Evolutionary conservation across 2,113 vertebrate genomes (phyloP).

Genomic region (Lampris incognitus): DNA sequence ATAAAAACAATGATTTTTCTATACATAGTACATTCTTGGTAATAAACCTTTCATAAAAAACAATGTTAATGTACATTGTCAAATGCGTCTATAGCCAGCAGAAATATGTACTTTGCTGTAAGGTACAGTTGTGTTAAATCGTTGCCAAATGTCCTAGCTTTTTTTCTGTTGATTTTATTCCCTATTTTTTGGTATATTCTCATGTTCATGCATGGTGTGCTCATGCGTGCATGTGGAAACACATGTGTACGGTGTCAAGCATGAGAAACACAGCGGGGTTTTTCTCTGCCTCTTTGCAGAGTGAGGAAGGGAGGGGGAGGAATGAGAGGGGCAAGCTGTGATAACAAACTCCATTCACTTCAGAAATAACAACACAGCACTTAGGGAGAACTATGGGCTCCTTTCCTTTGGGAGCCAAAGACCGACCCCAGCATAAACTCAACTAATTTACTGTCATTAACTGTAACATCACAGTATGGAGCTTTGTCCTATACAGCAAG

Average conservation of each 20-base stretch:
- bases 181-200: background rate
- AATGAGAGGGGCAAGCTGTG: constrained; percentile 57
- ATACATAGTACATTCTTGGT: too few relatives aligned
- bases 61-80: background rate
- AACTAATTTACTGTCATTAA: constrained; percentile 51
- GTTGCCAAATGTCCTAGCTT: too few relatives aligned
- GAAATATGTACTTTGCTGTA: background rate
- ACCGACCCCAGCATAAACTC: constrained; percentile 42
- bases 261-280: constrained; percentile 73
- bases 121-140: too few relatives aligned
- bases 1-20: background rate
- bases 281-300: constrained; percentile 49
- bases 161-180: background rate
- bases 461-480: constrained; percentile 60
- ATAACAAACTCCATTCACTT: constrained; percentile 77
- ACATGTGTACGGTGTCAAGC: constrained; percentile 46
- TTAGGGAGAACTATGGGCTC: constrained; percentile 38
- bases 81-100: constrained; percentile 3
- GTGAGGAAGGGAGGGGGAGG: constrained; percentile 23
- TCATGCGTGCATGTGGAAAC: constrained; percentile 31
- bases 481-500: constrained; percentile 10
- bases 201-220: background rate
- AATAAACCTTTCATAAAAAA: too few relatives aligned
- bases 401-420: constrained; percentile 52
- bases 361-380: constrained; percentile 64